These are phyloP conservation scores for Drosophila limbata DNA, from an alignment of 2,888 invertebrate genomes.

Conservation along the genomic window DNA sequence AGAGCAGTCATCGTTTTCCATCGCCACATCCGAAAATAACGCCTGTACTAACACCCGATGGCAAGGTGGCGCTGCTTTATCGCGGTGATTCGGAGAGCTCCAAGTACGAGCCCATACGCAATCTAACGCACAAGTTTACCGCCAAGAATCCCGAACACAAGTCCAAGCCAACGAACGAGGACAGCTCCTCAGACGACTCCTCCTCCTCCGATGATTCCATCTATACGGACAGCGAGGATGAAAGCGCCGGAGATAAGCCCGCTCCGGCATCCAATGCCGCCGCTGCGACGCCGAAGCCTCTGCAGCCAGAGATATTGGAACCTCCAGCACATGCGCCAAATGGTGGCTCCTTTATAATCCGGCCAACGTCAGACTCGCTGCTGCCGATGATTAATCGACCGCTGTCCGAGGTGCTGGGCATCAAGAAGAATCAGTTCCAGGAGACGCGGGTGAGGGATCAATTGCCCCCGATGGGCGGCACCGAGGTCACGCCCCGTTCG, in stretches of 20 bases:
- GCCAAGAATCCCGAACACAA: constrained; percentile 50
- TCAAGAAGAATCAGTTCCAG: constrained; percentile 85
- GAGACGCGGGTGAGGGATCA: constrained; percentile 85
- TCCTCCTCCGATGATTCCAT: constrained; percentile 67
- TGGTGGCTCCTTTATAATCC: constrained; percentile 77
- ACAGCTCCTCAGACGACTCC: constrained; percentile 62
- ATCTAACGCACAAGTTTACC: constrained; percentile 84
- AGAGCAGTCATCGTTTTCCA: constrained; percentile 85
- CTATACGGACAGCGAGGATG: constrained; percentile 71
- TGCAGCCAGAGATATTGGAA: constrained; percentile 60
- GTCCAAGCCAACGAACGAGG: constrained; percentile 34
- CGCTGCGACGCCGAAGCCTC: constrained; percentile 48
- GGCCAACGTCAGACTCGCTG: constrained; percentile 82
- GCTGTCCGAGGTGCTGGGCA: constrained; percentile 85
- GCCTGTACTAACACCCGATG: constrained; percentile 86
- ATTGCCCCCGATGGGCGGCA: constrained; percentile 52
- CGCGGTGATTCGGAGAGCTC: constrained; percentile 85
- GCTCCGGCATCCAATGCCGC: constrained; percentile 21
- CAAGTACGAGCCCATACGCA: constrained; percentile 85
- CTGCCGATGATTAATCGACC: constrained; percentile 85
- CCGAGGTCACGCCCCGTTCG: constrained; percentile 70
- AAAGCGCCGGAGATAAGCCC: constrained; percentile 52
- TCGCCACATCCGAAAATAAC: constrained; percentile 85
- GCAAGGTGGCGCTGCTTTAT: constrained; percentile 86
- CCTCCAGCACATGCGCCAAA: constrained; percentile 58